phyloP scores from a whole-genome alignment of 1,140 invertebrate genomes.

The Zaprionus camerounensis region DNA sequence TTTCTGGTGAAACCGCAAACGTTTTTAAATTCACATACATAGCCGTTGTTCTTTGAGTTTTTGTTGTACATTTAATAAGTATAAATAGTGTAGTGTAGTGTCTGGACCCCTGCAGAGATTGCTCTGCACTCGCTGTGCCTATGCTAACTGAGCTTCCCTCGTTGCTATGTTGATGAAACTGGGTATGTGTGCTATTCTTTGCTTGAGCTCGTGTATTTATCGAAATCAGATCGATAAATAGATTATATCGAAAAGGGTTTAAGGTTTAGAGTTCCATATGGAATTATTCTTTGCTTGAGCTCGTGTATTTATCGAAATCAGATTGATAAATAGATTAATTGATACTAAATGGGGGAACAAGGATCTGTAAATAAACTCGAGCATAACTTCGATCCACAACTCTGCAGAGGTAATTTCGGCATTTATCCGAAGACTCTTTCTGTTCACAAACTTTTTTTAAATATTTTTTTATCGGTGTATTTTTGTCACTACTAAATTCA shows the following conservation, averaged over 20 bases:
- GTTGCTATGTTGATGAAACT: not conserved
- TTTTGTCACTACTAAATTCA: slow-evolving; percentile 7
- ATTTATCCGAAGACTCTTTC: not conserved
- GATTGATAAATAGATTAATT: no score
- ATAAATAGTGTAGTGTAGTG: not conserved
- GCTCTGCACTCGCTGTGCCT: not conserved
- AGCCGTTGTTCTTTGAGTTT: slow-evolving; percentile 1
- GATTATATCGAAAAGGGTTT: not conserved
- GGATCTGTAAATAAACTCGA: not conserved
- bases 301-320: no score
- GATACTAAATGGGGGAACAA: no score
- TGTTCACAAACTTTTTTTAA: slow-evolving; percentile 6
- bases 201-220: not conserved
- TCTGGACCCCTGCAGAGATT: not conserved
- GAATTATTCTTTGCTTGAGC: no score
- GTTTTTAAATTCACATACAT: slow-evolving; percentile 13
- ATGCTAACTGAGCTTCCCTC: not conserved
- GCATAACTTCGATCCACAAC: not conserved
- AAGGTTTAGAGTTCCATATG: no score
- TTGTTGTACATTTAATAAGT: slow-evolving; percentile 9
- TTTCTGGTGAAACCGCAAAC: slow-evolving; percentile 24
- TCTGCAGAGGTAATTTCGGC: not conserved
- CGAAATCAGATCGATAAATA: not conserved
- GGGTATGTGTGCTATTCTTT: not conserved
- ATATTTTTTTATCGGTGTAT: not conserved